A percentile compares a stretch with the other conserved stretches of the same genome.
Evolutionary conservation across 2,113 vertebrate genomes (phyloP).

Genomic region (Cochlearius cochlearius): DNA sequence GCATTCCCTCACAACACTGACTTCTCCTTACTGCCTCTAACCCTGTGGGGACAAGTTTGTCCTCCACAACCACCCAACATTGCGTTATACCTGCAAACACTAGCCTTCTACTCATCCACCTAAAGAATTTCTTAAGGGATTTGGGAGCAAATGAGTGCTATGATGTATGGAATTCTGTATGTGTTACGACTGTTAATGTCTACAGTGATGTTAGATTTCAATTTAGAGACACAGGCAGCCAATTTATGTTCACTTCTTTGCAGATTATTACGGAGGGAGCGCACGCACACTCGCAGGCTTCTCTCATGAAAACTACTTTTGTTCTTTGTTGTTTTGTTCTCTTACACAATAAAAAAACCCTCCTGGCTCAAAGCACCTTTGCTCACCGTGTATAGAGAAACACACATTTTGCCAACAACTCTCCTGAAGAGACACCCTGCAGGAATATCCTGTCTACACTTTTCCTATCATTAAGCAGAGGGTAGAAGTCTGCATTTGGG

Average conservation of each 20-base stretch:
- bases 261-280: neutral
- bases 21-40: neutral
- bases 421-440: constrained; percentile 13
- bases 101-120: neutral
- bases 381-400: neutral
- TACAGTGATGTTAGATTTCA: neutral
- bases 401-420: neutral
- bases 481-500: neutral
- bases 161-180: too few species aligned
- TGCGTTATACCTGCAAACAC: neutral
- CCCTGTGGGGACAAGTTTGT: neutral
- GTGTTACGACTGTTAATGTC: neutral
- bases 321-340: constrained; percentile 28
- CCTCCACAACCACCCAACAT: neutral
- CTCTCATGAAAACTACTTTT: neutral
- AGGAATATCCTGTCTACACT: constrained; percentile 30
- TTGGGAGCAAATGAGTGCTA: neutral
- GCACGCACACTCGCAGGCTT: neutral
- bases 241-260: neutral
- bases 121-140: neutral
- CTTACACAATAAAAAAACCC: constrained; percentile 15
- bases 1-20: neutral
- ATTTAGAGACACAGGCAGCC: neutral
- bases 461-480: neutral
- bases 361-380: neutral